phyloP scores from a whole-genome alignment of 2,113 vertebrate genomes.

The Acanthochromis polyacanthus region DNA sequence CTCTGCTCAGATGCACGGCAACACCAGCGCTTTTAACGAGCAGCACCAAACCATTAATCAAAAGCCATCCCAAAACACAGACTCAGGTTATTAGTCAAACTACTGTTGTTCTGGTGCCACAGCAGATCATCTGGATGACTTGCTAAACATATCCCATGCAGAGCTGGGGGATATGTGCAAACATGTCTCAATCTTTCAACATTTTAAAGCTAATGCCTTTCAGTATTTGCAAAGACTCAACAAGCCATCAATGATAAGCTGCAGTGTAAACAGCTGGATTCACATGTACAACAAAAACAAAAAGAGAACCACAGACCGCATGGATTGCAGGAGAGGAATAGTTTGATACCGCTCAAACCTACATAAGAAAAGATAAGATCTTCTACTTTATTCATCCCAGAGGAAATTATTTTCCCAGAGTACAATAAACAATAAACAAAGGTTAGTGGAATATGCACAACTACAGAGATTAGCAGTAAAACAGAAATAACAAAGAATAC shows the following conservation, averaged over 20 bases:
- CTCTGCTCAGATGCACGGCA: slow-evolving; percentile 28
- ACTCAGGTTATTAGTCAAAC: slow-evolving; percentile 2
- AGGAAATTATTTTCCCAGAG: no score
- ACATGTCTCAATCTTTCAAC: neutral
- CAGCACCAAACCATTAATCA: neutral
- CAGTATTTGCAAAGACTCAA: neutral
- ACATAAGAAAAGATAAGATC: no score
- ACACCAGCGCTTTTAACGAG: neutral
- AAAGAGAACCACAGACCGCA: no score
- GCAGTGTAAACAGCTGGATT: no score
- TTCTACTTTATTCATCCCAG: no score
- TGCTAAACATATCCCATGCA: neutral
- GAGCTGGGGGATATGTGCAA: neutral
- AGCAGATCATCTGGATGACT: neutral
- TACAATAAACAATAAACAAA: no score
- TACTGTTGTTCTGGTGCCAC: neutral
- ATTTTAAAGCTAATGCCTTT: neutral
- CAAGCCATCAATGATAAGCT: neutral
- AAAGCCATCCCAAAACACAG: neutral
- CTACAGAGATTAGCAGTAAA: no score
- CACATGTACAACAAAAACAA: no score
- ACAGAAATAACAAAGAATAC: no score
- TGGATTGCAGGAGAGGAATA: no score
- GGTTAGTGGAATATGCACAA: no score
- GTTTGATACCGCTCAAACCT: no score